Evolutionary conservation across 2,113 vertebrate species (phyloP), one percentile per base, ranked within the genome.

Genomic region (Ia io): DNA sequence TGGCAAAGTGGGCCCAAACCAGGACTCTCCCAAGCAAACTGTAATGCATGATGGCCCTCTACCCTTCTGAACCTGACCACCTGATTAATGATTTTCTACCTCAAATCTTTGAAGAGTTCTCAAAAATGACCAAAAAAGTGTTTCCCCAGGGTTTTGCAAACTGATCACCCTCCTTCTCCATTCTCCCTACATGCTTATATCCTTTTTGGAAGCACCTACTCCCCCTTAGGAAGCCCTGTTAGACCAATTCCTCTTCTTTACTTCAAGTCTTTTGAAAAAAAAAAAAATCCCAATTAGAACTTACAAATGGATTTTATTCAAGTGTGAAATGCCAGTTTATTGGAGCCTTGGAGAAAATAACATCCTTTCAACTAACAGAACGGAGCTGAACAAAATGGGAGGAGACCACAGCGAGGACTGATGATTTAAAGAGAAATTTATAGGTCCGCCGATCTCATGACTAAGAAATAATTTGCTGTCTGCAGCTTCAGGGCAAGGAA

Each of bases 361-460:
- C 70, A 95, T 69, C 74, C 76, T 96, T 92, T 97, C 88, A 79
- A 74, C 53, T 61, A 44, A 74, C 13, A 83, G 30, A 89, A 92
- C 40, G 65, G 61, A 96, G 22, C n/a, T 69, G 88, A 89, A 65
- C n/a, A 30, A 78, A 65, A 85, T 73, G 79, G 73, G 83, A 95
- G 92, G 79, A 40, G 40, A 90, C 10, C 49, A 78, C 13, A 51
- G 17, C 1, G 1, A 90, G 61, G 80, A 74, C 74, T 61, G 84
- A 92, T 47, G 65, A 78, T 86, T 95, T 86, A 93, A 94, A 90
- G 63, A 87, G 84, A 92, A 92, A 92, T 90, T 73, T 90, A 79
- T 87, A 87, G 80, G 84, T 74, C 69, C 13, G 3, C 65, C n/a
- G 74, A 85, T 85, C 28, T 77, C 47, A 77, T 89, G 74, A 96